Evolutionary conservation across 2,888 invertebrate genomes (phyloP).

Genomic region (Portevinia maculata): DNA sequence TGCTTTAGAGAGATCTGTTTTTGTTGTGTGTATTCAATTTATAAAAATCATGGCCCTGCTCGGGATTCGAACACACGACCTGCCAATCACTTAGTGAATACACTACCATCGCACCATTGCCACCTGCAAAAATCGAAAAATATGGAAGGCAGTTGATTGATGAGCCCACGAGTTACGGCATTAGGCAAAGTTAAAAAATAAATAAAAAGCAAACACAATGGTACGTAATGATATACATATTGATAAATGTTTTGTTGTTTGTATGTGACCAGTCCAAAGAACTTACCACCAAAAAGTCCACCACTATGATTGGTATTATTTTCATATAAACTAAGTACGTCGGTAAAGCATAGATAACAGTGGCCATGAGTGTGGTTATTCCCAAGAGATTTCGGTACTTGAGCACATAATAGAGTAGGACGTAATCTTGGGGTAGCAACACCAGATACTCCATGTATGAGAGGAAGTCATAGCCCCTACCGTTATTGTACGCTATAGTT

Average conservation of each 20-base stretch:
- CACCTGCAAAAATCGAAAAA: no score
- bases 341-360: conserved; percentile 82
- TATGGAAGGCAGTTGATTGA: no score
- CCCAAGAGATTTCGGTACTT: conserved; percentile 86
- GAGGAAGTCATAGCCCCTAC: conserved; percentile 88
- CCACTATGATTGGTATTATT: conserved; percentile 79
- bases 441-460: conserved; percentile 94
- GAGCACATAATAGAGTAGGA: conserved; percentile 88
- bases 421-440: conserved; percentile 89
- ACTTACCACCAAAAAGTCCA: conserved; percentile 83
- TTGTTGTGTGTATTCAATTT: no score
- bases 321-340: conserved; percentile 83
- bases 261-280: conserved; percentile 8
- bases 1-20: no score
- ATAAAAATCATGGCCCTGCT: no score
- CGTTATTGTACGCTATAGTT: conserved; percentile 91
- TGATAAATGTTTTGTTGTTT: neutral
- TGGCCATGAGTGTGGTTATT: conserved; percentile 78
- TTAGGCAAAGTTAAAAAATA: no score
- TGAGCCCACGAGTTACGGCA: no score
- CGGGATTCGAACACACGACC: no score
- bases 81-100: no score
- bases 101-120: no score
- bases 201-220: no score
- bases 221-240: no score